A percentile compares a stretch with the other conserved stretches of the same genome.
These are phyloP conservation scores for Tiphia femorata DNA, from an alignment of 2,888 invertebrate genomes.

Conservation along the genomic window DNA sequence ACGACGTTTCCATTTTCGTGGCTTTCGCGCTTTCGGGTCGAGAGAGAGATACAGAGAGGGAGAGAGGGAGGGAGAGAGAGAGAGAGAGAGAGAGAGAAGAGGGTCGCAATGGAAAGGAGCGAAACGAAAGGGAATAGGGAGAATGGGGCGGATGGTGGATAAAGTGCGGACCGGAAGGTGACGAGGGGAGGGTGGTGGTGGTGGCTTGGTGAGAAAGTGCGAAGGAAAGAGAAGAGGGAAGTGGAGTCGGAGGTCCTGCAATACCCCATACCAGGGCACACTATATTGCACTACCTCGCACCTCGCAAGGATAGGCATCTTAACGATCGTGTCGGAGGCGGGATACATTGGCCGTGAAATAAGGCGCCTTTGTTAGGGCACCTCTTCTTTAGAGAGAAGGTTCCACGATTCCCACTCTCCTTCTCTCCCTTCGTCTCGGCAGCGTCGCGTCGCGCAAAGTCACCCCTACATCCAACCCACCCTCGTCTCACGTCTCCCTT, in stretches of 20 bases:
- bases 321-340: conserved; percentile 63
- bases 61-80: not conserved
- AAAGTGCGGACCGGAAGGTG: not conserved
- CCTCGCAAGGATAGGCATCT: conserved; percentile 58
- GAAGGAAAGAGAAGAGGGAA: conserved; percentile 10
- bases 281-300: too few species aligned
- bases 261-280: too few species aligned
- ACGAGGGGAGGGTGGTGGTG: not conserved
- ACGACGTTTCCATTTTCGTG: conserved; percentile 39
- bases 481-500: not conserved
- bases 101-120: not conserved
- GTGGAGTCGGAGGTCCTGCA: conserved; percentile 23
- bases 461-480: conserved; percentile 1
- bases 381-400: conserved; percentile 38
- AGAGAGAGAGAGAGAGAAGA: not conserved
- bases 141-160: not conserved
- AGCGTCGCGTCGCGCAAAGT: too few species aligned
- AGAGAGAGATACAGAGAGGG: not conserved
- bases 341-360: conserved; percentile 62
- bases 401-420: conserved; percentile 3
- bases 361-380: conserved; percentile 57
- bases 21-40: conserved; percentile 9
- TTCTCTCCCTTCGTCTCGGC: not conserved
- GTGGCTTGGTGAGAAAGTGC: not conserved
- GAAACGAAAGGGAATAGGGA: not conserved